phyloP scores from a whole-genome alignment of 2,113 vertebrate genomes.

The Lanius ludovicianus region DNA sequence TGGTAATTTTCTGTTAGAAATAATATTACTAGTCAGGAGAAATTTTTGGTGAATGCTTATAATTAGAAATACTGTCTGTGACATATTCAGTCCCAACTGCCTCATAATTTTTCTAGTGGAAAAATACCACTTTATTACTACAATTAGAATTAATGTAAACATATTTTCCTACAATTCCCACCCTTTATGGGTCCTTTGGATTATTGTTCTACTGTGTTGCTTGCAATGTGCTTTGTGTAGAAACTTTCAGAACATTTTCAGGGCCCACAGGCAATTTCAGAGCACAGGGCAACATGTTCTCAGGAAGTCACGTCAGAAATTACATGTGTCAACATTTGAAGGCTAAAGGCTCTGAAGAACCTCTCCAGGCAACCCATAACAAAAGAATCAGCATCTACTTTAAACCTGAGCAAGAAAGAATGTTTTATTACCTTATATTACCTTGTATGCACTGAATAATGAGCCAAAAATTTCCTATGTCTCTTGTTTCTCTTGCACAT shows the following conservation, averaged over 20 bases:
- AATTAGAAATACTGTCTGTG: neutral
- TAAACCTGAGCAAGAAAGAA: neutral
- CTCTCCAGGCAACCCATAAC: neutral
- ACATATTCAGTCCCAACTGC: rapidly evolving
- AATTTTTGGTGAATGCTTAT: neutral
- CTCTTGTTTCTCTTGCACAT: neutral
- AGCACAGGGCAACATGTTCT: neutral
- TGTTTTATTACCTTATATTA: neutral
- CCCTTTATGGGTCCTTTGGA: neutral
- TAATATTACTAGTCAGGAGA: neutral
- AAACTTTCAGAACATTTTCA: neutral
- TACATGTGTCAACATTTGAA: neutral
- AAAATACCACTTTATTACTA: neutral
- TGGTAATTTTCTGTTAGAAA: neutral
- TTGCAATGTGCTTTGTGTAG: neutral
- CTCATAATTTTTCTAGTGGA: neutral
- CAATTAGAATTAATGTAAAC: neutral
- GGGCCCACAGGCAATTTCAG: neutral
- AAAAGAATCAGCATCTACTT: neutral
- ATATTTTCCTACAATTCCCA: neutral
- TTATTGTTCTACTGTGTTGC: neutral
- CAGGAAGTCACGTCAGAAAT: neutral
- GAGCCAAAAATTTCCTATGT: neutral
- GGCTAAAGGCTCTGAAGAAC: neutral
- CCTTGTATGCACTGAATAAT: neutral